Evolutionary conservation across 2,113 vertebrate species (phyloP).

Genomic region (Monopterus albus): DNA sequence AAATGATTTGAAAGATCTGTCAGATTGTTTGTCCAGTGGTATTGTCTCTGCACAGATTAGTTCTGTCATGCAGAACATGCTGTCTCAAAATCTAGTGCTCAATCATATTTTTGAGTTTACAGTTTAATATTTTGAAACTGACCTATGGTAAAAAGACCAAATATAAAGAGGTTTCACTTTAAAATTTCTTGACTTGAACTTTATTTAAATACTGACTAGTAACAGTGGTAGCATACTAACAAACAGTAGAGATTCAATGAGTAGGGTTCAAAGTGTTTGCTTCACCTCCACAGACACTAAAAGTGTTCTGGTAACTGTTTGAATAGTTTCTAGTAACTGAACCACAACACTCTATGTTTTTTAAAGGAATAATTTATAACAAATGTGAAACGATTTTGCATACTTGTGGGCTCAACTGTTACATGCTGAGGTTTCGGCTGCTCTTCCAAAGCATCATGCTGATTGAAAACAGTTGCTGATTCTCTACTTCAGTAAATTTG

Average conservation of each 20-base stretch:
- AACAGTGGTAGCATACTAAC: background rate
- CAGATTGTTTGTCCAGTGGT: no score
- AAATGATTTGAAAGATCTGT: no score
- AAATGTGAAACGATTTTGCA: slow-evolving; percentile 32
- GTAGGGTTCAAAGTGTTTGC: background rate
- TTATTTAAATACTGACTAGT: background rate
- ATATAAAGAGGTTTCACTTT: background rate
- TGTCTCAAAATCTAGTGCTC: no score
- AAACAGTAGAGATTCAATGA: background rate
- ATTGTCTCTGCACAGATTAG: no score
- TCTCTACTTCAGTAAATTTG: slow-evolving; percentile 94
- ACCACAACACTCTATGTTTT: background rate
- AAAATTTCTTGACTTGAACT: background rate
- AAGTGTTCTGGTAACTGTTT: background rate
- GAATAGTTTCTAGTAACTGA: background rate
- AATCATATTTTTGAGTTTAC: background rate
- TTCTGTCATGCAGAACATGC: no score
- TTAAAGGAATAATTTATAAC: slow-evolving; percentile 13
- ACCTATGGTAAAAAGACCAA: background rate
- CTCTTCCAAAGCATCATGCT: slow-evolving; percentile 85
- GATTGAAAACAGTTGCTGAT: slow-evolving; percentile 99
- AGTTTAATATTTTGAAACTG: no score
- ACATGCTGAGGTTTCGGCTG: slow-evolving; percentile 76
- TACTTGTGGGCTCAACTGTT: slow-evolving; percentile 18
- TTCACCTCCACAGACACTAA: background rate